Conservation (phyloP, 2,888 invertebrate species). For the Patella depressa region DNA sequence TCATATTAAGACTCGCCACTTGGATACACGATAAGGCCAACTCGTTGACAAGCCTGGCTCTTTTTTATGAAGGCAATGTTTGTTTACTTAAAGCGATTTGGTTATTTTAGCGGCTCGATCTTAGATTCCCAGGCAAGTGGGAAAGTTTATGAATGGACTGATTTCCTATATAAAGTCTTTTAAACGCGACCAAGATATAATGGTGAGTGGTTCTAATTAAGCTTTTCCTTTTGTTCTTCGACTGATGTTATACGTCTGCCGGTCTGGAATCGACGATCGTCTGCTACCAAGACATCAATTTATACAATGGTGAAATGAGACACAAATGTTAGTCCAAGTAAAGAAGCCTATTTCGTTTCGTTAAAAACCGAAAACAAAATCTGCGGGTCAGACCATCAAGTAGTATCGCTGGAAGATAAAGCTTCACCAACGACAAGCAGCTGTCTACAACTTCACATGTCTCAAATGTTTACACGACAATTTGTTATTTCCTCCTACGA, state of each 20-base stretch:
- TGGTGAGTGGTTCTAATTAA: conserved; percentile 23
- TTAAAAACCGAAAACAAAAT: not conserved
- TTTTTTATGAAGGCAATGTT: not conserved
- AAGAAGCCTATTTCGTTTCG: not conserved
- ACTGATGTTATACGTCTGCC: conserved; percentile 11
- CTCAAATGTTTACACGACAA: conserved; percentile 1
- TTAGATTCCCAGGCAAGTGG: conserved; percentile 15
- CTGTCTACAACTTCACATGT: too few species aligned
- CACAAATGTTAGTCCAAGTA: conserved; percentile 1
- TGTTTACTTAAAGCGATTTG: conserved; percentile 17
- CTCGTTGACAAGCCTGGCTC: not conserved
- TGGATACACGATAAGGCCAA: conserved; percentile 4
- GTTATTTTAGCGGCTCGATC: conserved; percentile 25
- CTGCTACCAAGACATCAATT: not conserved
- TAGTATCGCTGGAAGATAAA: too few species aligned
- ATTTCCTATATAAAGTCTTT: conserved; percentile 10
- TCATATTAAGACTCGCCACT: conserved; percentile 12
- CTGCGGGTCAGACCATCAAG: too few species aligned
- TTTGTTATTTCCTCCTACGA: not conserved
- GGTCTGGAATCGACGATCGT: conserved; percentile 14
- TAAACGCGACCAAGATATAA: conserved; percentile 20
- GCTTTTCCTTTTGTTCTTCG: conserved; percentile 13
- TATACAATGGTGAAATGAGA: conserved; percentile 10
- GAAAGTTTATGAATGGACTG: conserved; percentile 13
- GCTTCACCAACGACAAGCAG: too few species aligned